Conservation (phyloP, 2,113 vertebrate species). For the Proterorhinus semilunaris region DNA sequence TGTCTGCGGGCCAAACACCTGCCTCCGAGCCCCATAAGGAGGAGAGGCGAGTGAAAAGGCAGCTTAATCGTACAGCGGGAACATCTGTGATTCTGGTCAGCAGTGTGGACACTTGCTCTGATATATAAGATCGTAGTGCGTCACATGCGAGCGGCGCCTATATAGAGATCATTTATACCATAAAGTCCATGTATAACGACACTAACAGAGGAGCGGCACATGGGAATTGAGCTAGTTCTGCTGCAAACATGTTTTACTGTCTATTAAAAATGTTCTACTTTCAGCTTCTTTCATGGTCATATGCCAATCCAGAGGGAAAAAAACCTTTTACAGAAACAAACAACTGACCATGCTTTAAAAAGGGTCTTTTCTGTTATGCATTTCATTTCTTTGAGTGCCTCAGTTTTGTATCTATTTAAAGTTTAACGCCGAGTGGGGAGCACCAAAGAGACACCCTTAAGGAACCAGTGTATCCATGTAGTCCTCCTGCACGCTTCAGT, state of each 20-base stretch:
- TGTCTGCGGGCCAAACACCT: conserved; percentile 70
- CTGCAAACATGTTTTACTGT: neutral
- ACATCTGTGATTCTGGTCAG: conserved; percentile 42
- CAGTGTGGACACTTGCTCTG: neutral
- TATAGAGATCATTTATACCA: neutral
- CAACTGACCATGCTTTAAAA: too few species aligned
- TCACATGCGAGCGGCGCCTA: neutral
- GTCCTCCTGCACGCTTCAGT: too few species aligned
- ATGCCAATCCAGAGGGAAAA: too few species aligned
- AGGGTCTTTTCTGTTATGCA: too few species aligned
- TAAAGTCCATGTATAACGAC: neutral
- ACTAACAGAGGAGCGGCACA: neutral
- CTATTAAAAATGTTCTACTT: too few species aligned
- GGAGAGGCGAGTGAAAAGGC: conserved; percentile 9
- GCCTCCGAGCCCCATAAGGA: conserved; percentile 40
- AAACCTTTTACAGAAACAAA: too few species aligned
- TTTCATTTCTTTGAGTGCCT: too few species aligned
- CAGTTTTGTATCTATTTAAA: too few species aligned
- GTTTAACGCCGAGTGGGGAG: too few species aligned
- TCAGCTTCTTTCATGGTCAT: too few species aligned
- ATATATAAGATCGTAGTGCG: conserved; percentile 7
- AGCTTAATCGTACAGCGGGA: conserved; percentile 17
- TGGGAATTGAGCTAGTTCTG: neutral
- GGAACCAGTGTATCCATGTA: too few species aligned
- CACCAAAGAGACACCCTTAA: too few species aligned